Evolutionary conservation across 2,888 invertebrate genomes (phyloP).

Genomic region (Nebria brevicollis): DNA sequence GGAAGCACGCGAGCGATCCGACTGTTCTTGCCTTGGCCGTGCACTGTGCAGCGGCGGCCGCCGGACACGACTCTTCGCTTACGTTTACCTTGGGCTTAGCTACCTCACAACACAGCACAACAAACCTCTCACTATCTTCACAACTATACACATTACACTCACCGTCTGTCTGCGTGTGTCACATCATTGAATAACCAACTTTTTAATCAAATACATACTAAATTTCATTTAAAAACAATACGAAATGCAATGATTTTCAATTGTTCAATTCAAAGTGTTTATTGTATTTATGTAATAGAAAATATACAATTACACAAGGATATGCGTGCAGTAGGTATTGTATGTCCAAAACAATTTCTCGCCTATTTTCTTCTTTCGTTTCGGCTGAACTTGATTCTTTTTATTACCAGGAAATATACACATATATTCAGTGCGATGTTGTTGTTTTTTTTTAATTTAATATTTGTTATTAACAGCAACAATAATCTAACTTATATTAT

Average conservation of each 20-base stretch:
- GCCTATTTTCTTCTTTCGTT: background rate
- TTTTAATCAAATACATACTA: no score
- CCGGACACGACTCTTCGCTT: background rate
- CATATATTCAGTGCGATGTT: background rate
- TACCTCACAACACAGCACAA: background rate
- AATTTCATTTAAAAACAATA: no score
- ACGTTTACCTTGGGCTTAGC: background rate
- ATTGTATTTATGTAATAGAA: background rate
- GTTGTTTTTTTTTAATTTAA: background rate
- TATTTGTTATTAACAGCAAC: background rate
- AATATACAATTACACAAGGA: background rate
- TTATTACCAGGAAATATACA: background rate
- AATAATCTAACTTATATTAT: background rate
- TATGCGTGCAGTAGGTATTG: background rate
- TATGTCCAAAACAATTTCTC: background rate
- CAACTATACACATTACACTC: background rate
- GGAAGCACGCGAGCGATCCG: conserved; percentile 55
- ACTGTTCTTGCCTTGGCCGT: background rate
- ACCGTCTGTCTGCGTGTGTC: no score
- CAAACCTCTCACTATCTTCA: background rate
- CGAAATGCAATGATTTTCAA: no score
- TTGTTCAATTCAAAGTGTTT: no score
- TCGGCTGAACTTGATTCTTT: background rate
- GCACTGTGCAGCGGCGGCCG: conserved; percentile 6
- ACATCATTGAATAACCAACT: no score